phyloP scores from a whole-genome alignment of 2,888 invertebrate genomes.

The Idaea biselata region DNA sequence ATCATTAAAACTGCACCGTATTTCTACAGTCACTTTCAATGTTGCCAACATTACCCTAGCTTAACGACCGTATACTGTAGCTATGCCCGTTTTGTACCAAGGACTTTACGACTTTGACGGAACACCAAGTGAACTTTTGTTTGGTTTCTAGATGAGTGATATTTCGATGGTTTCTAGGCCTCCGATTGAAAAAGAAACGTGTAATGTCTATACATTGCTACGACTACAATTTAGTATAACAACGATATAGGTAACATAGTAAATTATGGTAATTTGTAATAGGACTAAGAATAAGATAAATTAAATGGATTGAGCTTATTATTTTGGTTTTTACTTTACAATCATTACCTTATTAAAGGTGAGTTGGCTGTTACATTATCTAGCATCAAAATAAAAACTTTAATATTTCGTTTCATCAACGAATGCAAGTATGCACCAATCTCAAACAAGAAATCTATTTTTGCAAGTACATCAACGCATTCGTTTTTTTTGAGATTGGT shows the following conservation, averaged over 20 bases:
- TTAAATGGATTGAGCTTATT: not conserved
- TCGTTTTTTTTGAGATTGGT: too few relatives aligned
- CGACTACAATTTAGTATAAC: not conserved
- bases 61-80: constrained; percentile 8
- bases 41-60: not conserved
- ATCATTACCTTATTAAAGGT: too few relatives aligned
- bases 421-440: too few relatives aligned
- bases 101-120: not conserved
- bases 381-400: too few relatives aligned
- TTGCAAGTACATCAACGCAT: too few relatives aligned
- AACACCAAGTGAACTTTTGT: not conserved
- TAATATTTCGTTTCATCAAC: too few relatives aligned
- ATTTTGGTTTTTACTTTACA: too few relatives aligned
- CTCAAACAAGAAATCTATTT: too few relatives aligned
- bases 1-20: constrained; percentile 11
- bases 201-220: too few relatives aligned
- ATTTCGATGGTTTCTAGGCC: not conserved
- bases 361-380: too few relatives aligned
- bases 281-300: constrained; percentile 4
- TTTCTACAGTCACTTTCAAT: constrained; percentile 19
- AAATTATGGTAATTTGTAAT: constrained; percentile 26
- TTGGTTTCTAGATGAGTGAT: not conserved
- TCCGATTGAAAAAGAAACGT: not conserved
- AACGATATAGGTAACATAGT: constrained; percentile 26
- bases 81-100: constrained; percentile 6